Conservation (phyloP, 2,888 invertebrate genomes). For the Anodontia alba region DNA sequence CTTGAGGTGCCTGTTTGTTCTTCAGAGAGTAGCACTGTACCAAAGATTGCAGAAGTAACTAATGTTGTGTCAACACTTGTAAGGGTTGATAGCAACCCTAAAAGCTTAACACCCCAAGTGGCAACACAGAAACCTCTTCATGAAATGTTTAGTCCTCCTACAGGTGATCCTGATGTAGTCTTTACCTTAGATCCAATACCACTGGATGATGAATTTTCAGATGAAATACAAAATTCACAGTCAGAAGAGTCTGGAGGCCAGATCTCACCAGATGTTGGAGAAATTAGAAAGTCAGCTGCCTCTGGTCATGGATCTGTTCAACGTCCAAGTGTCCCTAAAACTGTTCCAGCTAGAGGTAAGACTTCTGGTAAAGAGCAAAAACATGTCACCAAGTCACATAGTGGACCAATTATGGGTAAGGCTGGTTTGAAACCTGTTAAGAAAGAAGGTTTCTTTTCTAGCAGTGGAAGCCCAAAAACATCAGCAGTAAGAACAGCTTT, state of each 20-base stretch:
- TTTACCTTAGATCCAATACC: neutral
- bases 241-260: constrained; percentile 3
- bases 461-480: constrained; percentile 25
- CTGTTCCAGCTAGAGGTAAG: constrained; percentile 5
- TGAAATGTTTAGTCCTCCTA: neutral
- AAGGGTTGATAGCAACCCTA: neutral
- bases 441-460: constrained; percentile 19
- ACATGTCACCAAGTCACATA: constrained; percentile 24
- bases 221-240: neutral
- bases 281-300: neutral
- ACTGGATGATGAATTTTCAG: constrained; percentile 25
- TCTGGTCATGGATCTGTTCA: neutral
- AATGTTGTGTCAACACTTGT: neutral
- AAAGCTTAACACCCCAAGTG: neutral
- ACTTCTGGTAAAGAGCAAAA: neutral
- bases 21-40: neutral
- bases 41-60: neutral
- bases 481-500: constrained; percentile 53
- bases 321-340: constrained; percentile 4
- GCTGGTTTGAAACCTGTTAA: constrained; percentile 18
- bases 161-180: neutral
- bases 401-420: constrained; percentile 35
- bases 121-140: constrained; percentile 9
- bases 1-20: constrained; percentile 5
- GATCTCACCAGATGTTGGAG: constrained; percentile 12